These are phyloP conservation scores for Gerosis bhagava DNA, from an alignment of 2,888 invertebrate species.

Conservation along the genomic window DNA sequence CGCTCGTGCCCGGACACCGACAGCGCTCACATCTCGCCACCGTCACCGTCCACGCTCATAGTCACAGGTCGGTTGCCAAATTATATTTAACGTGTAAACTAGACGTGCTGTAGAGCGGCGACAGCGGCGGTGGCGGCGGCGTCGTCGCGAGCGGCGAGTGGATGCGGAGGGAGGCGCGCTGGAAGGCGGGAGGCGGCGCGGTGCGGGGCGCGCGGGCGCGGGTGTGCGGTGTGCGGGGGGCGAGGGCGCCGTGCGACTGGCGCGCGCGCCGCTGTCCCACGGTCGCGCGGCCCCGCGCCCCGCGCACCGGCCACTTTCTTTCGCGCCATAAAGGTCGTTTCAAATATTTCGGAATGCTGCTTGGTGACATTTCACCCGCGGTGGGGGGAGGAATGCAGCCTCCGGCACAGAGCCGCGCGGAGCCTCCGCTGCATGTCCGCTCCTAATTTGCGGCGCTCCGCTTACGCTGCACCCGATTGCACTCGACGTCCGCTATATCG, in stretches of 20 bases:
- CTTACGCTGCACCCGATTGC: slow-evolving; percentile 12
- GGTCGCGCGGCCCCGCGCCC: slow-evolving; percentile 83
- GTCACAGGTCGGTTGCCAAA: no score
- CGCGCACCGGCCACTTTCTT: slow-evolving; percentile 68
- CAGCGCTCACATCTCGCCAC: slow-evolving; percentile 17
- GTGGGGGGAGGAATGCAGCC: slow-evolving; percentile 64
- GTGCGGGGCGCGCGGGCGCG: no score
- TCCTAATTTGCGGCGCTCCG: slow-evolving; percentile 15
- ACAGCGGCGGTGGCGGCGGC: slow-evolving; percentile 30
- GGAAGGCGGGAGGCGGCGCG: slow-evolving; percentile 70
- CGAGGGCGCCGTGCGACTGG: slow-evolving; percentile 77
- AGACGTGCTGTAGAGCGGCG: no score
- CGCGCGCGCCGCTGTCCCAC: slow-evolving; percentile 86
- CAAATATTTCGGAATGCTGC: slow-evolving; percentile 81
- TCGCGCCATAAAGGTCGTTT: slow-evolving; percentile 83
- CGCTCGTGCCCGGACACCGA: slow-evolving; percentile 30
- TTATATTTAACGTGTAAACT: no score
- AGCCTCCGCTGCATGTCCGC: slow-evolving; percentile 28
- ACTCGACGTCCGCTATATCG: slow-evolving; percentile 7
- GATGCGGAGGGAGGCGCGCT: slow-evolving; percentile 77
- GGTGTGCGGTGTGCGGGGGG: no score
- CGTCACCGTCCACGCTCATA: not conserved
- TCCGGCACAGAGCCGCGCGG: slow-evolving; percentile 56
- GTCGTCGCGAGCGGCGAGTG: slow-evolving; percentile 50
- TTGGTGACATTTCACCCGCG: slow-evolving; percentile 80